phyloP scores from a whole-genome alignment of 2,888 invertebrate species.

The Amiota mariae region DNA sequence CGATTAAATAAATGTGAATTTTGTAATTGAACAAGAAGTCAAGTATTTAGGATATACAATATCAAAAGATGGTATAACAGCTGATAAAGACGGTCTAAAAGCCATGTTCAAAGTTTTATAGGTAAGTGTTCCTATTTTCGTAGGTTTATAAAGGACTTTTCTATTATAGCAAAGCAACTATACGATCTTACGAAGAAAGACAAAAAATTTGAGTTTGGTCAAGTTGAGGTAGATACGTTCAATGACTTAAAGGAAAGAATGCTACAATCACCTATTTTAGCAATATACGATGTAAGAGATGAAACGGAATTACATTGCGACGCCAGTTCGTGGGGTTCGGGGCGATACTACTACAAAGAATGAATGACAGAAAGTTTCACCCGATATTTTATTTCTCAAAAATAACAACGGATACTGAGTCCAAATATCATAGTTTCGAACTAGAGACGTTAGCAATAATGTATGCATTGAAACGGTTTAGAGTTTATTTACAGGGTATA shows the following conservation, averaged over 20 bases:
- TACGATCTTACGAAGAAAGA: too few relatives aligned
- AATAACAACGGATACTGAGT: background rate
- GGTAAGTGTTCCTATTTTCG: too few relatives aligned
- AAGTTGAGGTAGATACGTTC: too few relatives aligned
- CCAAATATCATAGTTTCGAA: background rate
- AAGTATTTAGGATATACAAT: too few relatives aligned
- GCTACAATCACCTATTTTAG: background rate
- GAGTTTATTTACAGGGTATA: background rate
- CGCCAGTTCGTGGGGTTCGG: background rate
- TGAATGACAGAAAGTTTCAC: background rate
- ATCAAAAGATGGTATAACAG: too few relatives aligned
- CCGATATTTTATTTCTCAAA: conserved; percentile 3
- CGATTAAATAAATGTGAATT: too few relatives aligned
- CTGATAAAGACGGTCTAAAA: too few relatives aligned
- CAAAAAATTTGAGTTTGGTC: too few relatives aligned
- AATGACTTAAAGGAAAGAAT: conserved; percentile 18
- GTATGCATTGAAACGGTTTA: background rate
- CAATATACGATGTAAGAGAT: background rate
- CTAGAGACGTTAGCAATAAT: background rate
- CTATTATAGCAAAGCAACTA: too few relatives aligned
- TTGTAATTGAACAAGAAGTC: too few relatives aligned
- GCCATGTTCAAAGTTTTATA: too few relatives aligned
- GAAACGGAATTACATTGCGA: background rate
- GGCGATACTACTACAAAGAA: background rate
- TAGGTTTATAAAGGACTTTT: too few relatives aligned